phyloP scores from a whole-genome alignment of 1,140 invertebrate species.

The Zaprionus africanus region DNA sequence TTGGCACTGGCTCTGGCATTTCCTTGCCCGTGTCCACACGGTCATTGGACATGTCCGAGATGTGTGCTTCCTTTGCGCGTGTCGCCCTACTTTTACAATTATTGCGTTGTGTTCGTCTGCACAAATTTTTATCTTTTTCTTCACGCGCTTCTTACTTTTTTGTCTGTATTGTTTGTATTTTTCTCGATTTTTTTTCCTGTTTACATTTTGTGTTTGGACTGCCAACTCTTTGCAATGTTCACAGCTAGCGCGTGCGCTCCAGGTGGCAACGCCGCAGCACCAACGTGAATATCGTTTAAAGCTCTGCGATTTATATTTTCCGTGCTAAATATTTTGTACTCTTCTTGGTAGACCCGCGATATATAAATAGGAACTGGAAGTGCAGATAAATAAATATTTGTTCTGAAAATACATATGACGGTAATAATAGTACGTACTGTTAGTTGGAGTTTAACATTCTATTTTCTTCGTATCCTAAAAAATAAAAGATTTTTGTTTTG shows the following conservation, averaged over 20 bases:
- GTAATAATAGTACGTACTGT: background rate
- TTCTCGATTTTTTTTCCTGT: slow-evolving; percentile 77
- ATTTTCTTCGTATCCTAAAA: slow-evolving; percentile 5
- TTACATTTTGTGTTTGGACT: slow-evolving; percentile 65
- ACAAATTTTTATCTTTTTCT: slow-evolving; percentile 51
- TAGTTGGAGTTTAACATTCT: background rate
- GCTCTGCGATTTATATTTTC: background rate
- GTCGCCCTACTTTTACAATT: slow-evolving; percentile 23
- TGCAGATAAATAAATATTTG: background rate
- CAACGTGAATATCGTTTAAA: slow-evolving; percentile 17
- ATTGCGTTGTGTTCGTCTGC: slow-evolving; percentile 40
- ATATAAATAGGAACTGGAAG: background rate
- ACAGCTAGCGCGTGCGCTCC: slow-evolving; percentile 18
- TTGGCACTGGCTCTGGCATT: slow-evolving; percentile 41
- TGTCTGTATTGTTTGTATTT: slow-evolving; percentile 82
- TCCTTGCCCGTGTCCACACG: slow-evolving; percentile 67
- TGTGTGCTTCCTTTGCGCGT: slow-evolving; percentile 35
- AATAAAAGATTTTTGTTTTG: slow-evolving; percentile 16
- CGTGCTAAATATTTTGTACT: background rate
- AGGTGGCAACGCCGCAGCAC: slow-evolving; percentile 39
- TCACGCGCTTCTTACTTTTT: slow-evolving; percentile 73
- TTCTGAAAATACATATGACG: background rate
- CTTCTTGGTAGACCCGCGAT: background rate
- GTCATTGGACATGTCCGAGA: slow-evolving; percentile 73
- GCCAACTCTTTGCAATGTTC: slow-evolving; percentile 24